Conservation (phyloP, 53 echinoderm and acorn worm genomes). For the Echinometra lucunter region DNA sequence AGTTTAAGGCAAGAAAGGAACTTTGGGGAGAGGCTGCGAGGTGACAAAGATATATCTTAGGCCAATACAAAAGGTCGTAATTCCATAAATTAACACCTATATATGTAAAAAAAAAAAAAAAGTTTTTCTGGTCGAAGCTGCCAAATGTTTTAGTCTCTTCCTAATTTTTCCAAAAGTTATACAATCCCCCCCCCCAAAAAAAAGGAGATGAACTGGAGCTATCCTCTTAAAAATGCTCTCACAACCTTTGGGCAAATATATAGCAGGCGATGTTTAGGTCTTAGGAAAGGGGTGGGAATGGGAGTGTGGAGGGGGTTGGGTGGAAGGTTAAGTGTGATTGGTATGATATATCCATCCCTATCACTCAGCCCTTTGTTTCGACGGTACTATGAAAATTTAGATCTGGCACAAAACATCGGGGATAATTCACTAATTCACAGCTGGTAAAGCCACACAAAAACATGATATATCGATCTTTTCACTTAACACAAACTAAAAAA, state of each 20-base stretch:
- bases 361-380: too few relatives aligned
- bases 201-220: too few relatives aligned
- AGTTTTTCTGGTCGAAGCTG: not conserved
- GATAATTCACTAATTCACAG: not conserved
- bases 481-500: not conserved
- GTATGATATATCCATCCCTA: not conserved
- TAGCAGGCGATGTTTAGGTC: not conserved
- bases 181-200: too few relatives aligned
- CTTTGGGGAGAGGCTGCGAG: not conserved
- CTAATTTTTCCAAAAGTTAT: too few relatives aligned
- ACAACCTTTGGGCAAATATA: not conserved
- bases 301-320: not conserved
- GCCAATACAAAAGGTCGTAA: not conserved
- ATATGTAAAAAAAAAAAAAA: not conserved
- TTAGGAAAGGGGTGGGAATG: not conserved
- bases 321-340: not conserved
- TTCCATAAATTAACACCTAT: not conserved
- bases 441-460: not conserved
- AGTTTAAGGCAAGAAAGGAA: not conserved
- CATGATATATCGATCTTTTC: not conserved
- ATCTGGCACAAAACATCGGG: not conserved
- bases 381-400: too few relatives aligned
- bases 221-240: not conserved
- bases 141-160: not conserved
- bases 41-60: not conserved